phyloP scores from a whole-genome alignment of 2,113 vertebrate species.

The Serilophus lunatus region DNA sequence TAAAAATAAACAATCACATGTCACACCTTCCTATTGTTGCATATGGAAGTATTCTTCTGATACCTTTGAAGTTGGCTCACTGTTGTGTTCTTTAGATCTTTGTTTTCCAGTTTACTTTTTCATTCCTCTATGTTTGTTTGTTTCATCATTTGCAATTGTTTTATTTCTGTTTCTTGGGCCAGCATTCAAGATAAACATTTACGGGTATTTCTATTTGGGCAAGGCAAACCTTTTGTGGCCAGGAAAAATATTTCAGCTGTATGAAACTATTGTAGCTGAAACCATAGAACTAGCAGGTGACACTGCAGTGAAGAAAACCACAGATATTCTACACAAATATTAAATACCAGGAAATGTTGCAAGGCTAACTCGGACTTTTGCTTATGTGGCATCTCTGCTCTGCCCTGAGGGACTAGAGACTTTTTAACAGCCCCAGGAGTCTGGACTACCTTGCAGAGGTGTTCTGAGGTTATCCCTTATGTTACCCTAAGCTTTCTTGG shows the following conservation, averaged over 20 bases:
- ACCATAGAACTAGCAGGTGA: constrained; percentile 6
- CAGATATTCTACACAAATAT: not conserved
- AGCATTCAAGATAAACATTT: constrained; percentile 11
- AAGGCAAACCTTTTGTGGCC: not conserved
- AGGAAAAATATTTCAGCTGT: constrained; percentile 13
- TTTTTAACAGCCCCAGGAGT: not conserved
- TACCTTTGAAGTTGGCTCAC: not conserved
- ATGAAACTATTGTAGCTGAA: not conserved
- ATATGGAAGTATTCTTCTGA: not conserved
- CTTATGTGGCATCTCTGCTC: not conserved
- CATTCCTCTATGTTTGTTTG: not conserved
- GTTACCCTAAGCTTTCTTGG: not conserved
- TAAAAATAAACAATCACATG: not conserved
- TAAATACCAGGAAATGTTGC: not conserved
- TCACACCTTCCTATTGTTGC: not conserved
- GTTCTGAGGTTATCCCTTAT: not conserved
- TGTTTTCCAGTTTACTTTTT: not conserved
- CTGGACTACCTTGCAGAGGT: accelerated
- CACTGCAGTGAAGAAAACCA: not conserved
- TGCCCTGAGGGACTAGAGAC: not conserved
- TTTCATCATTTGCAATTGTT: not conserved
- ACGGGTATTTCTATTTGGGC: not conserved
- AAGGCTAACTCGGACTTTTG: not conserved
- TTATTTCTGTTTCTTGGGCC: not conserved
- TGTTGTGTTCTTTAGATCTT: not conserved